Evolutionary conservation across 1,140 invertebrate species (phyloP).

Genomic region (Drosophila oshimai): DNA sequence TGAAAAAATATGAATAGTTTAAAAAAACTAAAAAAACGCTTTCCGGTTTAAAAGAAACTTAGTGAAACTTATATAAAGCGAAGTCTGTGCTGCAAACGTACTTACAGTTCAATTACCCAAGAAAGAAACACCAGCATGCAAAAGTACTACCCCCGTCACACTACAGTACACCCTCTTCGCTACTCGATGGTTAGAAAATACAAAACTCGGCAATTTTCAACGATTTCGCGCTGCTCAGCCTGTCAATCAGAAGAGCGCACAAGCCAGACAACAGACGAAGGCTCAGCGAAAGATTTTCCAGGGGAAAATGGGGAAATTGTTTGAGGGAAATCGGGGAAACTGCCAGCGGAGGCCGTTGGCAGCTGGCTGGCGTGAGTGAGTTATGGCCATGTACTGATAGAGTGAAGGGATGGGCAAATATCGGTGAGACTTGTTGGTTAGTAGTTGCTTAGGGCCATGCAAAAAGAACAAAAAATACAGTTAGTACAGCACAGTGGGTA

Average conservation of each 20-base stretch:
- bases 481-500: not conserved
- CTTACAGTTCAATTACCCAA: constrained; percentile 76
- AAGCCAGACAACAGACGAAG: constrained; percentile 37
- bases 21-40: no score
- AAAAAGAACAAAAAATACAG: not conserved
- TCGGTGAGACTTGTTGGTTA: not conserved
- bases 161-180: not conserved
- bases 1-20: no score
- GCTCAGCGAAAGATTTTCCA: constrained; percentile 6
- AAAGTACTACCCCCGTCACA: not conserved
- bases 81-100: constrained; percentile 36
- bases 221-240: constrained; percentile 59
- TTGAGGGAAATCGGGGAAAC: not conserved
- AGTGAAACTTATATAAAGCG: no score
- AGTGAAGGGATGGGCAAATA: constrained; percentile 6
- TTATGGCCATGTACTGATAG: constrained; percentile 26
- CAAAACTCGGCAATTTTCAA: constrained; percentile 65
- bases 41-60: no score
- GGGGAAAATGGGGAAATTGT: not conserved
- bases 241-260: constrained; percentile 69
- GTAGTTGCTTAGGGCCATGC: constrained; percentile 16
- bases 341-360: constrained; percentile 8
- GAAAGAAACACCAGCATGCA: constrained; percentile 24
- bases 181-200: constrained; percentile 40
- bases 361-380: constrained; percentile 39